Evolutionary conservation across 2,888 invertebrate genomes (phyloP), one percentile per base, ranked within the genome.

Genomic region (Zygogramma bicolorata): DNA sequence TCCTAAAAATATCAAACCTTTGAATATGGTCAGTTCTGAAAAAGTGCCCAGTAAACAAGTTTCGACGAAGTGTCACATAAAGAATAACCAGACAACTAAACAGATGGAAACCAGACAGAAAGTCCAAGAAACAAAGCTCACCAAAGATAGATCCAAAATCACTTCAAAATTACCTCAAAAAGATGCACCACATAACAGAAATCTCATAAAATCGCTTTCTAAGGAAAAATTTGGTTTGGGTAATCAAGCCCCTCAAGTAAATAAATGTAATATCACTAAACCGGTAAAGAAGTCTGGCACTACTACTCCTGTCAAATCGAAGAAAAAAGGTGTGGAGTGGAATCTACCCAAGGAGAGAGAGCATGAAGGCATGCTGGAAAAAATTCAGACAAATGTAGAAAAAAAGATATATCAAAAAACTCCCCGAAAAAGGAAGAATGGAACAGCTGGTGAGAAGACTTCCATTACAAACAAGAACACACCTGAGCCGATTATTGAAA

Each of bases 1-100:
- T 3, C 91, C 91, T 0, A 71, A 81, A 7, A 85, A 86, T 83
- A 70, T 78, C 84, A 68, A 80, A 69, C 80, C 83, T n/a, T 65
- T 82, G 5, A 46, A 76, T 25, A 78, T 83, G 27, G 72, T 77
- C 38, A 80, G 73, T 22, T 22, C 22, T 4, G 53, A 22, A 8
- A 53, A 20, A 13, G 0, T n/a, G 25, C n/a, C 13, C 13, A n/a
- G 6, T 6, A 53, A 27, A 25, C 4, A 42, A 15, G 10, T 7
- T 4, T 10, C 13, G 0, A 27, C 4, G 6, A 25, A 27, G 13
- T 53, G 4, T 18, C 0, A 2, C 5, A 2, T 25, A 6, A 53
- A 15, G 5, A n/a, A 13, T n/a, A 8, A n/a, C 4, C 27, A 1
- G 27, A n/a, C 53, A 53, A 53, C 22, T 10, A 53, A 27, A 53